Conservation (phyloP, 1,140 invertebrate genomes). For the Camponotus floridanus region DNA sequence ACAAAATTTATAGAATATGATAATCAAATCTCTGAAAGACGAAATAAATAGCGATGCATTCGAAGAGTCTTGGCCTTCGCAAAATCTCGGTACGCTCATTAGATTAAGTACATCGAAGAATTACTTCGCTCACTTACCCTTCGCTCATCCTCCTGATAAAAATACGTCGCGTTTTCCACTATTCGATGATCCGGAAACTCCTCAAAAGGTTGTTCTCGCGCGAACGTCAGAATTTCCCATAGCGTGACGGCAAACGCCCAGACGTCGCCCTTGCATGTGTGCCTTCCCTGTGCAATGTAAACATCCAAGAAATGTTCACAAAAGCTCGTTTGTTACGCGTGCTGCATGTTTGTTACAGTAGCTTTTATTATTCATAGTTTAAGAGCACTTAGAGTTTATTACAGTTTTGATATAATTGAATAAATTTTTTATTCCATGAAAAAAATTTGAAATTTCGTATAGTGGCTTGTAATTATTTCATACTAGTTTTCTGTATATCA, state of each 20-base stretch:
- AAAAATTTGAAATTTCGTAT: neutral
- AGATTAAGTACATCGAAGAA: conserved; percentile 21
- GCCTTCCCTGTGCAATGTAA: conserved; percentile 89
- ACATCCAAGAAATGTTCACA: conserved; percentile 32
- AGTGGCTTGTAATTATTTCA: neutral
- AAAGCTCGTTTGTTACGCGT: conserved; percentile 10
- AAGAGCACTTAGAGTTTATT: conserved; percentile 5
- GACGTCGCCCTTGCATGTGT: conserved; percentile 93
- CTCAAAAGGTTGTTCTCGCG: conserved; percentile 93
- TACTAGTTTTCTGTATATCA: neutral
- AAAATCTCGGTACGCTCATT: conserved; percentile 51
- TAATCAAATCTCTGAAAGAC: conserved; percentile 50
- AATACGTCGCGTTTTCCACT: conserved; percentile 91
- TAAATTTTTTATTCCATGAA: conserved; percentile 7
- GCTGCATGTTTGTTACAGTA: neutral
- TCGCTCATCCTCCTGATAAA: conserved; percentile 89
- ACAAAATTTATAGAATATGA: conserved; percentile 33
- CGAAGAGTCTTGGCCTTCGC: conserved; percentile 1
- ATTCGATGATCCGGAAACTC: conserved; percentile 92
- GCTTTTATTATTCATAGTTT: conserved; percentile 15
- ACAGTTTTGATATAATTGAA: conserved; percentile 22
- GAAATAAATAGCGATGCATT: conserved; percentile 36
- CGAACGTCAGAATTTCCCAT: conserved; percentile 96
- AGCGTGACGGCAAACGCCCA: conserved; percentile 93
- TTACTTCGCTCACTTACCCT: conserved; percentile 85